Percentiles rank a stretch among this genome's conserved stretches.
Conservation (phyloP, 2,888 invertebrate genomes). For the Acronicta psi region DNA sequence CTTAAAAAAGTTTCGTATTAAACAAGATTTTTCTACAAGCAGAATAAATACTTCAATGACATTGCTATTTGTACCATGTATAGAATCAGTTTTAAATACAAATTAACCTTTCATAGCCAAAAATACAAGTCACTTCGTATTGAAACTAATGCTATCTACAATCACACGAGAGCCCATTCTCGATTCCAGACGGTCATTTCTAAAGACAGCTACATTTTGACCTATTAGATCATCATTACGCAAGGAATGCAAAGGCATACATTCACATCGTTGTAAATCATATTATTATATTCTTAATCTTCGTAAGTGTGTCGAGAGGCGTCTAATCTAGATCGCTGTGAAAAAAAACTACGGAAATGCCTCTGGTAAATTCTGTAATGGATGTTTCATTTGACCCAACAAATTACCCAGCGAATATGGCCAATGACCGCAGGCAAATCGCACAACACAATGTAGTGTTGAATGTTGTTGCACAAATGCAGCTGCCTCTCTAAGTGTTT, state of each 20-base stretch:
- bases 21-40: neutral
- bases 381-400: conserved; percentile 27
- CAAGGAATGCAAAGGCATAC: conserved; percentile 51
- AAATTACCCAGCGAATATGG: conserved; percentile 10
- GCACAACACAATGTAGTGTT: conserved; percentile 8
- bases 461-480: conserved; percentile 33
- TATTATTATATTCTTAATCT: conserved; percentile 30
- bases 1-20: conserved; percentile 5
- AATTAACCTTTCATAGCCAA: conserved; percentile 1
- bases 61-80: conserved; percentile 3
- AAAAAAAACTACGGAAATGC: conserved; percentile 43
- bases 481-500: conserved; percentile 8
- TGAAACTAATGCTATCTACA: conserved; percentile 15
- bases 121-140: conserved; percentile 7
- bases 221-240: conserved; percentile 61
- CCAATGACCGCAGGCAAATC: conserved; percentile 20
- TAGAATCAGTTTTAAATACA: neutral
- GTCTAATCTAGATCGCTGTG: conserved; percentile 22
- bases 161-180: conserved; percentile 10
- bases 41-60: conserved; percentile 3
- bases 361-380: conserved; percentile 1
- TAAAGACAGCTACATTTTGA: conserved; percentile 42
- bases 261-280: conserved; percentile 46
- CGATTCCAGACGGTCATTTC: conserved; percentile 22
- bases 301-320: conserved; percentile 43